These are phyloP conservation scores for Eristalis arbustorum DNA, from an alignment of 2,888 invertebrate genomes.

Conservation along the genomic window DNA sequence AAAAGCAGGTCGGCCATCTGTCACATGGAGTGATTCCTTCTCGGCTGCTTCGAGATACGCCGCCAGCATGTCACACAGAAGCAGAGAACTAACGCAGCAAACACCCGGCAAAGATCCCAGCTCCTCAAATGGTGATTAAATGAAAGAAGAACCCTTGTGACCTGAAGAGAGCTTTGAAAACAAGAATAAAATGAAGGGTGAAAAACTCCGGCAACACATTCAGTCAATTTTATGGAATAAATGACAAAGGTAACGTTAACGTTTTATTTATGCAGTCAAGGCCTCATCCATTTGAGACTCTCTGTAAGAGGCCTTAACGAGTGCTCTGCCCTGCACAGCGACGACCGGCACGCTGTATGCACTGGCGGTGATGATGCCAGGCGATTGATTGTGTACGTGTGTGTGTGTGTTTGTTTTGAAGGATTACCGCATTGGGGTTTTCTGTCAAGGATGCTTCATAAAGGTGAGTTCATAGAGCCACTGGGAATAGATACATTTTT, in stretches of 20 bases:
- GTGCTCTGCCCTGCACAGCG: not conserved
- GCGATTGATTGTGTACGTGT: not conserved
- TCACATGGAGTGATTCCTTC: slow-evolving; percentile 51
- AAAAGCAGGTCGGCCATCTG: slow-evolving; percentile 52
- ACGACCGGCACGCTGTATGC: not conserved
- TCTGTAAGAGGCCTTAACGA: not conserved
- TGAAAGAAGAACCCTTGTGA: slow-evolving; percentile 47
- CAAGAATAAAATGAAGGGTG: slow-evolving; percentile 38
- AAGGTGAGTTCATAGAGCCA: not conserved
- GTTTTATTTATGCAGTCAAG: slow-evolving; percentile 33
- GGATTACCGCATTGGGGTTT: not conserved
- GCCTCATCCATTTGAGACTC: slow-evolving; percentile 24
- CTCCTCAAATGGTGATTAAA: slow-evolving; percentile 64
- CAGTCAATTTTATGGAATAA: slow-evolving; percentile 54
- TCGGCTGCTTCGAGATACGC: slow-evolving; percentile 45
- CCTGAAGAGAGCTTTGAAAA: slow-evolving; percentile 46
- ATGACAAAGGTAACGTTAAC: slow-evolving; percentile 55
- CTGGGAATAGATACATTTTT: not conserved
- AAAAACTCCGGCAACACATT: slow-evolving; percentile 28
- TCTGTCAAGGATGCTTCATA: not conserved
- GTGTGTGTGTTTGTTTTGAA: not conserved
- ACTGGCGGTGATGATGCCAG: not conserved
- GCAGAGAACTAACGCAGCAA: slow-evolving; percentile 6
- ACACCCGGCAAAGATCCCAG: slow-evolving; percentile 20
- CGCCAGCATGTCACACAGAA: slow-evolving; percentile 17